Evolutionary conservation across 2,113 vertebrate species (phyloP).

Genomic region (Oophaga pumilio): DNA sequence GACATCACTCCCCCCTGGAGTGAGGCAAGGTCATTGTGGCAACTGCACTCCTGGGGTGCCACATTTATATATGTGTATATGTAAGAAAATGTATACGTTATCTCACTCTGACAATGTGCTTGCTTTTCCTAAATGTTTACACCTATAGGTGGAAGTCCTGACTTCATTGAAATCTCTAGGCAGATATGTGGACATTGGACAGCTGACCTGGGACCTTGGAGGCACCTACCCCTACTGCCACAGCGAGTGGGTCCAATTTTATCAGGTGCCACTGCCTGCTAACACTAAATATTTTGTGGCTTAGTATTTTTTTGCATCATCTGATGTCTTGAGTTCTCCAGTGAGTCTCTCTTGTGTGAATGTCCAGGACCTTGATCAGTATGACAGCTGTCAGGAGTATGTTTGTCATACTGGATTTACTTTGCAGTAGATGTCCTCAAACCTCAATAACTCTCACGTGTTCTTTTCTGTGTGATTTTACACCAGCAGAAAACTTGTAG

Average conservation of each 20-base stretch:
- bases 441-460: not conserved
- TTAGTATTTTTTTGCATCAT: not conserved
- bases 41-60: too few species aligned
- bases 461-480: not conserved
- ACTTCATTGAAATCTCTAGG: conserved; percentile 81
- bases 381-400: conserved; percentile 1
- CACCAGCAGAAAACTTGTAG: not conserved
- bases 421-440: not conserved
- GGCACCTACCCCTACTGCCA: conserved; percentile 87
- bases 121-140: not conserved
- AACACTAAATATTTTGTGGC: conserved; percentile 20
- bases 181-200: conserved; percentile 80
- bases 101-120: not conserved
- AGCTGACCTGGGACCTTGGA: conserved; percentile 82
- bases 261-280: conserved; percentile 77
- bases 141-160: conserved; percentile 82
- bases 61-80: too few species aligned
- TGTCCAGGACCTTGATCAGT: not conserved
- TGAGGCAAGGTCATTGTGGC: too few species aligned
- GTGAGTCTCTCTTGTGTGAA: not conserved
- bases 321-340: not conserved
- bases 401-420: conserved; percentile 23
- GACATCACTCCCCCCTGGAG: too few species aligned
- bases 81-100: not conserved
- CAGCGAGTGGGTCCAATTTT: conserved; percentile 88